Percentiles rank a stretch among this genome's conserved stretches.
Evolutionary conservation across 2,113 vertebrate species (phyloP).

Genomic region (Psammodynastes pulverulentus): DNA sequence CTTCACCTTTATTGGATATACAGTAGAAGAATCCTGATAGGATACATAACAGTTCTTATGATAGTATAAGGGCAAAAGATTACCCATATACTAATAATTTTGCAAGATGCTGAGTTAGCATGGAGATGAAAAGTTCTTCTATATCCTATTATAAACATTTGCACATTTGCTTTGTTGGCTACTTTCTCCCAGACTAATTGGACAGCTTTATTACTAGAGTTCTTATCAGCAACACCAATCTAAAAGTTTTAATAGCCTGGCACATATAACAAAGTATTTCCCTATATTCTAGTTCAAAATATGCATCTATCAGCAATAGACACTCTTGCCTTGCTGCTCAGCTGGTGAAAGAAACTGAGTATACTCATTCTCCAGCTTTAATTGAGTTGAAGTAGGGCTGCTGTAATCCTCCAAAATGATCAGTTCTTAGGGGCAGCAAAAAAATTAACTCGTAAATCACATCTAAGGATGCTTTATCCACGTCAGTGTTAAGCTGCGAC

Average conservation of each 20-base stretch:
- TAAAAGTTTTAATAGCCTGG: not conserved
- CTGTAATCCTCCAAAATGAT: not conserved
- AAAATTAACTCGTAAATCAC: not conserved
- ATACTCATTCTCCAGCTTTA: not conserved
- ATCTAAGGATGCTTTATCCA: not conserved
- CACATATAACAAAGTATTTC: not conserved
- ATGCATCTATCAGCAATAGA: not conserved
- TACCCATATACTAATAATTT: not conserved
- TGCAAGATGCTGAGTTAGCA: not conserved
- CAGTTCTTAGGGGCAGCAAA: not conserved
- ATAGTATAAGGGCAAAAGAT: not conserved
- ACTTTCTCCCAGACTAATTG: not conserved
- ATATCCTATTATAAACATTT: not conserved
- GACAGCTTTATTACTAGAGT: not conserved
- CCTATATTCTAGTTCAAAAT: not conserved
- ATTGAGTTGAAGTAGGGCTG: not conserved
- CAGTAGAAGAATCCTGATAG: not conserved
- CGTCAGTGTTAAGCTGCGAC: not conserved
- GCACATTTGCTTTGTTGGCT: not conserved
- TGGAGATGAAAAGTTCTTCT: not conserved
- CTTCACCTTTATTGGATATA: not conserved
- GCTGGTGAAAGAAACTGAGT: not conserved
- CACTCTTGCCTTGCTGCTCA: not conserved
- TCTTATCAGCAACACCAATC: not conserved
- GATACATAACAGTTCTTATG: not conserved